Evolutionary conservation across 2,888 invertebrate species (phyloP).

Genomic region (Saturnia pavonia): DNA sequence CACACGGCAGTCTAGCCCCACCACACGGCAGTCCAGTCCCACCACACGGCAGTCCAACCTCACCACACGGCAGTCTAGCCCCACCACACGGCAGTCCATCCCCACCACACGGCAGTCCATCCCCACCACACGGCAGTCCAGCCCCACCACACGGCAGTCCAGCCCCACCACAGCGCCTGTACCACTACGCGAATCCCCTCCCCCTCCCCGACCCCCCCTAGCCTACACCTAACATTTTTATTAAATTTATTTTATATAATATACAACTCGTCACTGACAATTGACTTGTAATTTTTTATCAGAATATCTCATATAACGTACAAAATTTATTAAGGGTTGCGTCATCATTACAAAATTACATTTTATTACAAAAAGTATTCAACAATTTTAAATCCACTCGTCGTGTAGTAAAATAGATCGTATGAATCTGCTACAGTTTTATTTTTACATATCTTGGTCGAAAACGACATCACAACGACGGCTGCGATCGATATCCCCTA

Average conservation of each 20-base stretch:
- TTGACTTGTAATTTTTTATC: constrained; percentile 60
- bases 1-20: constrained; percentile 48
- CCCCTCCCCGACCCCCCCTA: not conserved
- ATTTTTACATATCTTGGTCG: constrained; percentile 49
- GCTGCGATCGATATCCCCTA: constrained; percentile 30
- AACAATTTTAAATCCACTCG: constrained; percentile 55
- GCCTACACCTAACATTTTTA: constrained; percentile 26
- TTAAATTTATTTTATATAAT: constrained; percentile 14
- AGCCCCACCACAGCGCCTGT: constrained; percentile 19
- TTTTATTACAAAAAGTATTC: constrained; percentile 69
- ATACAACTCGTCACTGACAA: constrained; percentile 51
- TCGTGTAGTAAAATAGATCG: constrained; percentile 67
- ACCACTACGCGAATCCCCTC: constrained; percentile 34
- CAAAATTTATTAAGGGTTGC: constrained; percentile 74
- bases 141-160: constrained; percentile 45
- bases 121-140: constrained; percentile 46
- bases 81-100: constrained; percentile 45
- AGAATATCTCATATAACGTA: constrained; percentile 70
- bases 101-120: constrained; percentile 46
- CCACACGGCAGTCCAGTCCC: constrained; percentile 45
- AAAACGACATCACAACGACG: constrained; percentile 39
- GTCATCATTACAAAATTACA: constrained; percentile 72
- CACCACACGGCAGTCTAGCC: constrained; percentile 48
- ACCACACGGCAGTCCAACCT: constrained; percentile 46
- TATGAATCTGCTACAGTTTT: constrained; percentile 38